Percentiles rank a stretch among this genome's conserved stretches.
Conservation (phyloP, 2,797 vertebrate genomes). For the Gorsachius magnificus region DNA sequence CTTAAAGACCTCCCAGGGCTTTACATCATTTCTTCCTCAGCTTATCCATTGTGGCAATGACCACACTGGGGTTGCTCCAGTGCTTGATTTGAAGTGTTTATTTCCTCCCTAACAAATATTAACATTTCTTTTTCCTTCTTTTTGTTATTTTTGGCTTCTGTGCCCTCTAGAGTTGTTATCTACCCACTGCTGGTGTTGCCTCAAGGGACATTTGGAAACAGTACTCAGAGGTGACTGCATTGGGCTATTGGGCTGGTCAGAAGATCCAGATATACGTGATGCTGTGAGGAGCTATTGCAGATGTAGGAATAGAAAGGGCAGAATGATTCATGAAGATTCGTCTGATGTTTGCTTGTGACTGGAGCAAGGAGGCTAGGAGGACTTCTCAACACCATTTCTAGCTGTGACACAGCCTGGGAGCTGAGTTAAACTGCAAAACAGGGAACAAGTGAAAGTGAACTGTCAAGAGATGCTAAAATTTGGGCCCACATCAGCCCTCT, state of each 20-base stretch:
- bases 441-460: neutral
- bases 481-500: neutral
- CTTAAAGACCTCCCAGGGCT: neutral
- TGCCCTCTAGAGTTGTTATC: neutral
- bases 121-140: neutral
- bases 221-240: neutral
- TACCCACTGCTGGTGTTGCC: neutral
- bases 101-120: neutral
- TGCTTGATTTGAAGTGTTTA: neutral
- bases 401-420: neutral
- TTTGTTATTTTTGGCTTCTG: neutral
- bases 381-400: neutral
- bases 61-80: neutral
- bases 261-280: neutral
- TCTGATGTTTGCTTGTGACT: neutral
- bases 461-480: neutral
- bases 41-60: neutral
- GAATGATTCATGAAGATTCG: neutral
- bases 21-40: neutral
- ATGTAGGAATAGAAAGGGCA: neutral
- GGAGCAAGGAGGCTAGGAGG: neutral
- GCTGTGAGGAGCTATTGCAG: neutral
- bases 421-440: neutral
- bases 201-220: neutral
- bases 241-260: neutral